Evolutionary conservation across 2,113 vertebrate species (phyloP), one percentile per base, ranked within the genome.

Genomic region (Brevimyrus niger): DNA sequence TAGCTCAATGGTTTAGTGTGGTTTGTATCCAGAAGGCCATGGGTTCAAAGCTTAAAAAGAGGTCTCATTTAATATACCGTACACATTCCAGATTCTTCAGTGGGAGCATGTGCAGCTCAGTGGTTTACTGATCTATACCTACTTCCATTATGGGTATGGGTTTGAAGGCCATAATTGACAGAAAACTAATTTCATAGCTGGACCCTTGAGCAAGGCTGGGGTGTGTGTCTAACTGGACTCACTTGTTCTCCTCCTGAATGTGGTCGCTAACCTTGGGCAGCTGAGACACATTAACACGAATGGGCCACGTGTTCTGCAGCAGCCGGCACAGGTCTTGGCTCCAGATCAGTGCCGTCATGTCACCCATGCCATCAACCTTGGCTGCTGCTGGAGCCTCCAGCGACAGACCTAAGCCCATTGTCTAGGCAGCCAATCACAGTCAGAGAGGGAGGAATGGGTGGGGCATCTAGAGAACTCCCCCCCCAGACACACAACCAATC

Each of bases 211-310:
- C 23, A 61, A 9, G 55, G 55, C 27, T 69, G 38, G 42, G 38
- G 5, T 44, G 31, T 3, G 76, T 15, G 42, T 19, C 73, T 42
- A 42, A 35, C 21, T 2, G 1, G 1, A 91, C 95, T 93, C 89
- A 98, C 98, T 98, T 96, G 94, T 98, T 99, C 92, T 99, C 98
- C 92, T 99, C 98, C 90, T 99, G 98, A 0, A 99, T 98, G 93
- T 99, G 98, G 92, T 99, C 98, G 46, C 97, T 99, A 85, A 99
- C 97, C 91, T 99, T 98, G 0, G 98, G 98, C 89, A 97, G 96
- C 91, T 99, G 98, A 27, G 98, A 96, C 0, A 99, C 97, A 0
- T 97, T 98, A 92, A 99, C 98, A 0, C 97, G 96, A 0, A 99
- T 97, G 0, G 98, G 98, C 86, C 97, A 97, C 0, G 98, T 97